Base-by-base conservation (phyloP, 2,113 vertebrate genomes). In the Paratilapia polleni region DNA sequence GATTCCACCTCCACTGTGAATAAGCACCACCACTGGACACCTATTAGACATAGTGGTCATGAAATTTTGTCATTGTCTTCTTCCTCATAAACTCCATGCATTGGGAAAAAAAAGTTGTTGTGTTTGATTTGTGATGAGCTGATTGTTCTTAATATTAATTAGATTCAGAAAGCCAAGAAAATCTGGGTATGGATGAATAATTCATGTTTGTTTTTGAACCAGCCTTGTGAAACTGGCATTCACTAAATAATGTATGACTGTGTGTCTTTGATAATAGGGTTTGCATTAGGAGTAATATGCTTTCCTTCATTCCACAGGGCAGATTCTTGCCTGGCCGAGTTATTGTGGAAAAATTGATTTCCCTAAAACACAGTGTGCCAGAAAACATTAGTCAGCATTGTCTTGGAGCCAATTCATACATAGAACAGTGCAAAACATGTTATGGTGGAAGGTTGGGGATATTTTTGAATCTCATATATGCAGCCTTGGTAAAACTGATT, bases 201-300 rank as follows among this genome's bases (percentile, higher is more conserved):
- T 95, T 95, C 92, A 96, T 94, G 80, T 90, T 93, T 93, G 89
- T 94, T 95, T 93, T 94, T 91, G 87, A 94, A 93, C 84, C 88
- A 90, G 92, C 82, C 84, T 91, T 92, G 91, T 91, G 91, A 93
- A 94, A 92, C 88, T 87, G 86, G 88, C 90, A 79, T 91, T 86
- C 58, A 63, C 90, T 96, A 93, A 95, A 96, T 96, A 96, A 95
- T 96, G 92, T 86, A 96, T 94, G 91, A 90, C 87, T 91, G 89
- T 92, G 90, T 94, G 92, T 95, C 93, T 94, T 93, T 95, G 92
- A 95, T 96, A 96, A 96, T 95, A 94, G 94, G 92, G 92, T 96
- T 95, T 94, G 92, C 94, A 94, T 92, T 96, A 91, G 88, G 91
- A 94, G 90, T 94, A 94, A 95, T 94, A 92, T 81, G 89, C 87